Percentiles rank a stretch among this genome's conserved stretches.
Evolutionary conservation across 2,888 invertebrate genomes (phyloP).

Genomic region (Agrilus cyanescens): DNA sequence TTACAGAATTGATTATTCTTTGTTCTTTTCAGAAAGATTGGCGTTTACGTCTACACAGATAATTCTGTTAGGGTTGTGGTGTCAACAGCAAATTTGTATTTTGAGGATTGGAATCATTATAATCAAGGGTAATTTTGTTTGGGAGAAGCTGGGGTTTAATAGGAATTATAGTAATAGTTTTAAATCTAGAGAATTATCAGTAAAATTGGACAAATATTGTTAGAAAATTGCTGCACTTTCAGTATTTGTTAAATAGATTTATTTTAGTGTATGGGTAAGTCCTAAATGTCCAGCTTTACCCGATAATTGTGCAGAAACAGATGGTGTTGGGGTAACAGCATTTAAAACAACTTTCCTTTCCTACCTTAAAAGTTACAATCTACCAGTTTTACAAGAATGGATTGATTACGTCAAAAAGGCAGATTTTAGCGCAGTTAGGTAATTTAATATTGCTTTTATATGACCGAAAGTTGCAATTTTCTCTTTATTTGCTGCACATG

Average conservation of each 20-base stretch:
- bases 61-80: constrained; percentile 74
- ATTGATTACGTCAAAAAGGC: constrained; percentile 57
- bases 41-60: constrained; percentile 72
- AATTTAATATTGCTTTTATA: constrained; percentile 22
- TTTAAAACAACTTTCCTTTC: constrained; percentile 69
- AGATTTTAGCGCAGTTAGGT: constrained; percentile 78
- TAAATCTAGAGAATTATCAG: neutral
- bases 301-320: constrained; percentile 37
- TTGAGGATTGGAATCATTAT: constrained; percentile 87
- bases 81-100: constrained; percentile 84
- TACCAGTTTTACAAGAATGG: constrained; percentile 58
- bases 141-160: neutral
- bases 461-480: too few species aligned
- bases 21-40: constrained; percentile 59
- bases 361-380: constrained; percentile 66
- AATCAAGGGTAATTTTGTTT: constrained; percentile 64
- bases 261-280: constrained; percentile 76
- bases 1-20: neutral
- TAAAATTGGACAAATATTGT: neutral
- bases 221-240: too few species aligned
- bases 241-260: too few species aligned
- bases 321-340: constrained; percentile 70
- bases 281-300: constrained; percentile 60
- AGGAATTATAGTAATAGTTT: neutral
- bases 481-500: too few species aligned